Percentiles rank a stretch among this genome's conserved stretches.
phyloP scores from a whole-genome alignment of 1,140 invertebrate genomes.

The Octopus bimaculoides region DNA sequence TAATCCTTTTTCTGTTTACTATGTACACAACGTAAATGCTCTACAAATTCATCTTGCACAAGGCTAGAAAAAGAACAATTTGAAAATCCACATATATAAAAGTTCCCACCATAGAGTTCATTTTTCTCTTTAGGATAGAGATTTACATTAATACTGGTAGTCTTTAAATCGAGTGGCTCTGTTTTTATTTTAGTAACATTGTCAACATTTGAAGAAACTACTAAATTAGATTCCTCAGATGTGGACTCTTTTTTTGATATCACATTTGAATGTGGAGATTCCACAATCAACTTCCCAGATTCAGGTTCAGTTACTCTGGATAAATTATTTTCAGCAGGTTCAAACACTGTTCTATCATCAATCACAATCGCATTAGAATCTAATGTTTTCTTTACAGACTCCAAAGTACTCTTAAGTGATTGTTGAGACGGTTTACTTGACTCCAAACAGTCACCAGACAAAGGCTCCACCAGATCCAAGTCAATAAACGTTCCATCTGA shows the following conservation, averaged over 20 bases:
- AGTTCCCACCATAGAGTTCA: background rate
- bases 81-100: conserved; percentile 6
- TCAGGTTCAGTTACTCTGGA: no score
- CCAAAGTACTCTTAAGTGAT: no score
- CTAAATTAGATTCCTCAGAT: background rate
- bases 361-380: no score
- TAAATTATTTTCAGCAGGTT: no score
- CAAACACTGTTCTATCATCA: no score
- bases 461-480: no score
- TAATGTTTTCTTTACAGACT: no score
- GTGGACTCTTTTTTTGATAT: background rate
- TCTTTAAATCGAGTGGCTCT: background rate
- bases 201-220: background rate
- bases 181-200: background rate
- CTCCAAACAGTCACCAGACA: no score
- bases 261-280: background rate
- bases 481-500: no score
- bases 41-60: background rate
- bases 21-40: background rate
- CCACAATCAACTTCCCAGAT: no score
- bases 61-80: background rate
- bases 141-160: background rate
- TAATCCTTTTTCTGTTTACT: background rate
- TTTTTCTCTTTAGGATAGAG: background rate
- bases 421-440: no score